Evolutionary conservation across 2,888 invertebrate species (phyloP).

Genomic region (Siphonodentalium dalli): DNA sequence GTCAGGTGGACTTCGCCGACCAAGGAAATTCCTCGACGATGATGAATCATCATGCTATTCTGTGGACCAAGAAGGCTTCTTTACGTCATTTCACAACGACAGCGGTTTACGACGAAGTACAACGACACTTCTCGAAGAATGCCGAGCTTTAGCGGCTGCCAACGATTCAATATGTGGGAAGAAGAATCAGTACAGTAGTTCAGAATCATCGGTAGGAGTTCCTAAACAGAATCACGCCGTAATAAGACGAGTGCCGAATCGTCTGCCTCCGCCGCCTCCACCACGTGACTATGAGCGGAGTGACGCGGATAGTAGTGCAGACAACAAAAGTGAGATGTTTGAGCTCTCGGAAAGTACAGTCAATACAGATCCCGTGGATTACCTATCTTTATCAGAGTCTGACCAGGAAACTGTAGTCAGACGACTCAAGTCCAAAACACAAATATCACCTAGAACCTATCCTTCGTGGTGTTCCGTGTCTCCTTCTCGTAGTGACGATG

Average conservation of each 20-base stretch:
- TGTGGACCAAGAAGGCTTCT: conserved; percentile 96
- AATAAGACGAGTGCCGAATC: conserved; percentile 33
- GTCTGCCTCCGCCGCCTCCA: conserved; percentile 42
- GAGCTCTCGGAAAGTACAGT: conserved; percentile 1
- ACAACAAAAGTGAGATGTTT: conserved; percentile 8
- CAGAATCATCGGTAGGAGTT: conserved; percentile 35
- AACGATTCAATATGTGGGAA: no score
- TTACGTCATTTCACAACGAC: conserved; percentile 96
- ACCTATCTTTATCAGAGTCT: conserved; percentile 47
- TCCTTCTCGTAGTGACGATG: conserved; percentile 38
- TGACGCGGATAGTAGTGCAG: conserved; percentile 6
- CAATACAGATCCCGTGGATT: conserved; percentile 20
- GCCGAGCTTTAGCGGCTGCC: conserved; percentile 34
- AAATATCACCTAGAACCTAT: conserved; percentile 45
- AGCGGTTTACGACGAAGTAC: conserved; percentile 74
- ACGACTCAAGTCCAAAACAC: conserved; percentile 51
- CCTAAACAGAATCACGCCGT: conserved; percentile 24
- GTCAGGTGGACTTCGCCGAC: conserved; percentile 32
- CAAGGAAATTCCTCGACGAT: conserved; percentile 35
- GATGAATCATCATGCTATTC: conserved; percentile 82
- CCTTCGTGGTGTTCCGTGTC: conserved; percentile 50
- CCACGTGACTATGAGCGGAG: conserved; percentile 26
- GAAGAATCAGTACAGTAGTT: conserved; percentile 43
- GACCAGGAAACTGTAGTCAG: conserved; percentile 54
- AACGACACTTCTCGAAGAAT: conserved; percentile 40